These are phyloP conservation scores for Hyposmocoma kahamanoa DNA, from an alignment of 1,140 invertebrate genomes.

Conservation along the genomic window DNA sequence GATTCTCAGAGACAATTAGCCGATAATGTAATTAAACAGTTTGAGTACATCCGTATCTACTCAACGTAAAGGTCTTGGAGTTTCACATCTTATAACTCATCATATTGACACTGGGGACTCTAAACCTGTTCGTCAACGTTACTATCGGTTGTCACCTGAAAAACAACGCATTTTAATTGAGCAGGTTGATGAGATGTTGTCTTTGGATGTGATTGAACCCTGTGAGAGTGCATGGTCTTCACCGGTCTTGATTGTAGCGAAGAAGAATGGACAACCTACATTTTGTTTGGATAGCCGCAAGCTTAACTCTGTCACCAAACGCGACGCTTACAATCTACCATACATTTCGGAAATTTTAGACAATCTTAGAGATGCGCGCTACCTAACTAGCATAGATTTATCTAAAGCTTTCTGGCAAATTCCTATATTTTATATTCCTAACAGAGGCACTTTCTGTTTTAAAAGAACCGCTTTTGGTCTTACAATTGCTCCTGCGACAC, in stretches of 20 bases:
- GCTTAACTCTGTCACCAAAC: slow-evolving; percentile 43
- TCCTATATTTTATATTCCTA: slow-evolving; percentile 36
- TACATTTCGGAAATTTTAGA: slow-evolving; percentile 28
- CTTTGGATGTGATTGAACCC: slow-evolving; percentile 14
- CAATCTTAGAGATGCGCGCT: slow-evolving; percentile 19
- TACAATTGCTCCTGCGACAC: slow-evolving; percentile 22
- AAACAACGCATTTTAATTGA: slow-evolving; percentile 16
- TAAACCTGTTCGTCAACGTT: slow-evolving; percentile 20
- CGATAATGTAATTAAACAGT: slow-evolving; percentile 12
- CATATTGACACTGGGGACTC: slow-evolving; percentile 21
- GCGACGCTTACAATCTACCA: slow-evolving; percentile 33
- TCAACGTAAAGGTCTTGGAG: slow-evolving; percentile 16
- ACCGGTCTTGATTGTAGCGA: slow-evolving; percentile 25
- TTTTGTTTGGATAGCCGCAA: slow-evolving; percentile 47
- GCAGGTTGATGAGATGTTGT: slow-evolving; percentile 20
- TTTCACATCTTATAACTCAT: slow-evolving; percentile 18
- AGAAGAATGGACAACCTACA: slow-evolving; percentile 25
- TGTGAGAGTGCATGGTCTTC: slow-evolving; percentile 31
- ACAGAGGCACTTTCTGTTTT: slow-evolving; percentile 30
- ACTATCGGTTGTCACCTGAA: slow-evolving; percentile 18
- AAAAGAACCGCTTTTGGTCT: slow-evolving; percentile 30
- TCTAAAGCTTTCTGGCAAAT: slow-evolving; percentile 20
- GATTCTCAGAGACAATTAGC: slow-evolving; percentile 8
- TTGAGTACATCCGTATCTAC: slow-evolving; percentile 16
- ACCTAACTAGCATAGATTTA: slow-evolving; percentile 11